Evolutionary conservation across 2,888 invertebrate genomes (phyloP).

Genomic region (Hesperia comma): DNA sequence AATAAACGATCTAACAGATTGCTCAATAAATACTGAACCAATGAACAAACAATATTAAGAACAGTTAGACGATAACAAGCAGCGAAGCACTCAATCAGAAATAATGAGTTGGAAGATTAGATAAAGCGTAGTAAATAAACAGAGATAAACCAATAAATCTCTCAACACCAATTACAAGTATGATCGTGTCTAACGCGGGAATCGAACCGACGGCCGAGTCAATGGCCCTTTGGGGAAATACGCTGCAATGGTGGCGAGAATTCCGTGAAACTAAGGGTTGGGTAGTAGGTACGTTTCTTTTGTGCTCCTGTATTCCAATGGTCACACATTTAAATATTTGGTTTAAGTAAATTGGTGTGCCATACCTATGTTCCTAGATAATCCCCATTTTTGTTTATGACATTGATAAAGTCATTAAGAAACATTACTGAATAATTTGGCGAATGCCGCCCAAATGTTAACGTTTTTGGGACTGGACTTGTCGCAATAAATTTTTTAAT

Average conservation of each 20-base stretch:
- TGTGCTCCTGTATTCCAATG: neutral
- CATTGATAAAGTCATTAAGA: too few species aligned
- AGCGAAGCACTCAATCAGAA: conserved; percentile 67
- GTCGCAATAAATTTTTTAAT: too few species aligned
- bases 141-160: conserved; percentile 74
- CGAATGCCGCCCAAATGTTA: too few species aligned
- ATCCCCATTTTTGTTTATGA: too few species aligned
- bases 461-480: too few species aligned
- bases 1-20: conserved; percentile 5
- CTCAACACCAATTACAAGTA: conserved; percentile 58
- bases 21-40: conserved; percentile 45
- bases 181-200: conserved; percentile 62
- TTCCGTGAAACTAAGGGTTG: conserved; percentile 33
- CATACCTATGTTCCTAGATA: too few species aligned
- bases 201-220: conserved; percentile 51
- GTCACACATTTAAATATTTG: neutral
- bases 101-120: conserved; percentile 67
- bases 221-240: conserved; percentile 74
- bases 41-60: conserved; percentile 62
- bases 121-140: conserved; percentile 69
- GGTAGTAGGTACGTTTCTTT: conserved; percentile 9
- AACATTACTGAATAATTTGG: too few species aligned
- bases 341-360: too few species aligned
- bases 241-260: conserved; percentile 57
- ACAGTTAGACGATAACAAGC: conserved; percentile 53